phyloP scores from a whole-genome alignment of 2,113 vertebrate genomes.

The Sakesphorus luctuosus region DNA sequence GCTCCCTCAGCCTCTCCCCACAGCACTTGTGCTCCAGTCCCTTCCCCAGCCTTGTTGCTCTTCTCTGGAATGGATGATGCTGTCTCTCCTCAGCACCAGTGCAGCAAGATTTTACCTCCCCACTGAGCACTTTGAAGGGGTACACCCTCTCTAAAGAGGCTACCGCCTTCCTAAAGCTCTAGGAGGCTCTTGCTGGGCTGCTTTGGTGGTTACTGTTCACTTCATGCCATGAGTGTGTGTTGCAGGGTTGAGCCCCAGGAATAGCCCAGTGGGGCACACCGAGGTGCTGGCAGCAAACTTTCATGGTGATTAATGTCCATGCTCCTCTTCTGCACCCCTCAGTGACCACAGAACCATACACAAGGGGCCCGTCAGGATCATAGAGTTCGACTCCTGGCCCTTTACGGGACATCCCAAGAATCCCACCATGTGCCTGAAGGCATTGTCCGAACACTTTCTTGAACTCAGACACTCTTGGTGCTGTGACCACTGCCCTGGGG shows the following conservation, averaged over 20 bases:
- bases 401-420: not conserved
- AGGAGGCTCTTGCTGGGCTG: not conserved
- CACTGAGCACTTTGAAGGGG: not conserved
- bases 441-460: not conserved
- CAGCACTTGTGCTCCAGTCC: too few species aligned
- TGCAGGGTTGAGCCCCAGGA: not conserved
- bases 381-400: not conserved
- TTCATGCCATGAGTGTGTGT: rapidly evolving
- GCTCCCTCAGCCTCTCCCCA: too few species aligned
- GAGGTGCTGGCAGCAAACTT: rapidly evolving
- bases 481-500: not conserved
- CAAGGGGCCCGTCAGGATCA: not conserved
- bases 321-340: not conserved
- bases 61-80: too few species aligned
- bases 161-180: not conserved
- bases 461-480: not conserved
- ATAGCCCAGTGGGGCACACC: rapidly evolving
- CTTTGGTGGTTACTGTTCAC: not conserved
- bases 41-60: too few species aligned
- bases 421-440: not conserved
- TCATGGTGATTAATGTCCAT: rapidly evolving
- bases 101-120: not conserved
- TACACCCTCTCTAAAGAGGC: not conserved
- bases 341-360: not conserved
- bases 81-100: not conserved